Evolutionary conservation across 2,888 invertebrate species (phyloP).

Genomic region (Melanotus villosus): DNA sequence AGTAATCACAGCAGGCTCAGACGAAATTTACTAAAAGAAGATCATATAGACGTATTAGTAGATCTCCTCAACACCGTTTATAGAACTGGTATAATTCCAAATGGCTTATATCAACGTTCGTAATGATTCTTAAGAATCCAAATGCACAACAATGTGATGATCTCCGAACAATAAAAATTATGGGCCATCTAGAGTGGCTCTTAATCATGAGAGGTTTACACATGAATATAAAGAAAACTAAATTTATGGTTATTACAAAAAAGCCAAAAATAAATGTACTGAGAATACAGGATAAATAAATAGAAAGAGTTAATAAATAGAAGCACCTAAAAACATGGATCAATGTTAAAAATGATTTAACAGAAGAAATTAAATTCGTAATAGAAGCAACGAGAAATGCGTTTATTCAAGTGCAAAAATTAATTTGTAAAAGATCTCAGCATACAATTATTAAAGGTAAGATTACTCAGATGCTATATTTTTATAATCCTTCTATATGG

Average conservation of each 20-base stretch:
- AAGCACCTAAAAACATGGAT: not conserved
- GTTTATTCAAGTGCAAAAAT: not conserved
- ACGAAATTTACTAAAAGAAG: no score
- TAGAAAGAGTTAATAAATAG: not conserved
- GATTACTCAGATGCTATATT: not conserved
- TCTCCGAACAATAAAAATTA: not conserved
- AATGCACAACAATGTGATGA: no score
- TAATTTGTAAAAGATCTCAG: not conserved
- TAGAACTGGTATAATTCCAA: not conserved
- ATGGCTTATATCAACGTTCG: not conserved
- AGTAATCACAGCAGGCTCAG: not conserved
- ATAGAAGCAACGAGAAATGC: not conserved
- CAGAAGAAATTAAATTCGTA: not conserved
- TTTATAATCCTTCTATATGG: not conserved
- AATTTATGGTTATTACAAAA: no score
- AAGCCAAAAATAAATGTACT: no score
- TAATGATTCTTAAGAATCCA: not conserved
- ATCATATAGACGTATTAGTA: not conserved
- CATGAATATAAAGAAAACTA: not conserved
- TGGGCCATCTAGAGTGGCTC: not conserved
- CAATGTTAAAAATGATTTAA: not conserved
- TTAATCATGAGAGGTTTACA: not conserved
- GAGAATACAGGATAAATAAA: not conserved
- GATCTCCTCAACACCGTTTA: not conserved
- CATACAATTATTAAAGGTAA: not conserved